Conservation (phyloP, 2,113 vertebrate genomes). For the Formicarius rufipectus region DNA sequence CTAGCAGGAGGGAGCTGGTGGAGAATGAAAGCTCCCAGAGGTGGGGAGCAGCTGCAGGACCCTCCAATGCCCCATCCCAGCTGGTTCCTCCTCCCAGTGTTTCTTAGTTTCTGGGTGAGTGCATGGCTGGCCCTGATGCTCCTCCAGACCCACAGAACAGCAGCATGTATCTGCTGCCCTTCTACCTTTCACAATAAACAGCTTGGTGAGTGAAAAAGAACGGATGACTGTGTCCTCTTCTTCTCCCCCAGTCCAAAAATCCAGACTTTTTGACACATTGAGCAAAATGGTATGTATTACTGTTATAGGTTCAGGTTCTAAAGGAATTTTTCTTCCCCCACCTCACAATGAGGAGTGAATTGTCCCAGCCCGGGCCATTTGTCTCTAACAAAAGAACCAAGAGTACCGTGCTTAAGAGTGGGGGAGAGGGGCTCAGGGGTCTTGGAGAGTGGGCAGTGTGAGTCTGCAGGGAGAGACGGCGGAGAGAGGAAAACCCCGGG, state of each 20-base stretch:
- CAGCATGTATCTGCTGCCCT: background rate
- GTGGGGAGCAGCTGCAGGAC: background rate
- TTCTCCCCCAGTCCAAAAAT: background rate
- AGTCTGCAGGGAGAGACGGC: too few relatives aligned
- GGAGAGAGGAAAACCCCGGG: too few relatives aligned
- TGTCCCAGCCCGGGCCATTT: too few relatives aligned
- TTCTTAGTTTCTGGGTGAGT: rapidly evolving
- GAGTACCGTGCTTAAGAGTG: too few relatives aligned
- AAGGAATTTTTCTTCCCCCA: too few relatives aligned
- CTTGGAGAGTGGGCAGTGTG: too few relatives aligned
- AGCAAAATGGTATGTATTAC: background rate
- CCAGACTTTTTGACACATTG: background rate
- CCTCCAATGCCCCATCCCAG: background rate
- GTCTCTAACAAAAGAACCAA: too few relatives aligned
- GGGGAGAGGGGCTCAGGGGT: too few relatives aligned
- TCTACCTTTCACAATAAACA: rapidly evolving
- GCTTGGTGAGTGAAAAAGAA: background rate
- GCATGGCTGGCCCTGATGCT: rapidly evolving
- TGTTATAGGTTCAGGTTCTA: too few relatives aligned
- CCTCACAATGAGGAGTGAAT: too few relatives aligned
- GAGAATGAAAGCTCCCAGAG: background rate
- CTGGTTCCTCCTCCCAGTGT: rapidly evolving
- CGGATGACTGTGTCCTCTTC: too few relatives aligned
- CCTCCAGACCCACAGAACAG: rapidly evolving
- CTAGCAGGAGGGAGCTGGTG: rapidly evolving